phyloP scores from a whole-genome alignment of 64 coral and sea anemone genomes.

The Montipora capricornis region DNA sequence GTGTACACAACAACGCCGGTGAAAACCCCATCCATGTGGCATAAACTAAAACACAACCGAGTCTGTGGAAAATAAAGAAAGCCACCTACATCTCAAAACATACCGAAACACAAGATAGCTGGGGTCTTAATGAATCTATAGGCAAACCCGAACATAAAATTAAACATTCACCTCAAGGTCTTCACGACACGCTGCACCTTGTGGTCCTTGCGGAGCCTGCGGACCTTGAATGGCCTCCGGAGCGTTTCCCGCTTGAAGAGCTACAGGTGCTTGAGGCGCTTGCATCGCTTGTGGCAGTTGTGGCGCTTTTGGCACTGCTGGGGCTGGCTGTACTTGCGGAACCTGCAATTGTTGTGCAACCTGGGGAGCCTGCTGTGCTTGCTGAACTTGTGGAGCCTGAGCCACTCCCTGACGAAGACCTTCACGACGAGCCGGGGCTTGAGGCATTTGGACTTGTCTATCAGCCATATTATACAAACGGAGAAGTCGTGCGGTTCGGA shows the following conservation, averaged over 20 bases:
- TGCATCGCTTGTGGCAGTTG: neutral
- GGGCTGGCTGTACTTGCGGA: too few relatives aligned
- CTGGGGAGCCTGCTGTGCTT: neutral
- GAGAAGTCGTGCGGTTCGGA: conserved; percentile 1
- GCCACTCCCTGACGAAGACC: neutral
- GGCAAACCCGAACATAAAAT: too few relatives aligned
- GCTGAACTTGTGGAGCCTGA: neutral
- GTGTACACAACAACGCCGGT: neutral
- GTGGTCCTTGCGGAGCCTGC: too few relatives aligned
- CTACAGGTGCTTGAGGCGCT: neutral
- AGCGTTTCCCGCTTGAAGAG: neutral
- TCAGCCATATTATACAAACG: conserved; percentile 8
- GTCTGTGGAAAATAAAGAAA: too few relatives aligned
- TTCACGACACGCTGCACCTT: too few relatives aligned
- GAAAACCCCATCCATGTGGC: conserved; percentile 4
- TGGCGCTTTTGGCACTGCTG: too few relatives aligned
- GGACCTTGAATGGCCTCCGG: too few relatives aligned
- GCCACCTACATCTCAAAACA: too few relatives aligned
- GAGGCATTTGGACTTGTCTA: neutral
- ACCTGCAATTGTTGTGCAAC: too few relatives aligned
- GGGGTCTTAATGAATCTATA: too few relatives aligned
- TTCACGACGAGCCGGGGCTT: neutral
- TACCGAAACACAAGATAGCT: too few relatives aligned
- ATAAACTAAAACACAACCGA: neutral
- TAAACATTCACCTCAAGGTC: too few relatives aligned